A percentile compares a stretch with the other conserved stretches of the same genome.
Evolutionary conservation across 2,113 vertebrate species (phyloP).

Genomic region (Seriola aureovittata): DNA sequence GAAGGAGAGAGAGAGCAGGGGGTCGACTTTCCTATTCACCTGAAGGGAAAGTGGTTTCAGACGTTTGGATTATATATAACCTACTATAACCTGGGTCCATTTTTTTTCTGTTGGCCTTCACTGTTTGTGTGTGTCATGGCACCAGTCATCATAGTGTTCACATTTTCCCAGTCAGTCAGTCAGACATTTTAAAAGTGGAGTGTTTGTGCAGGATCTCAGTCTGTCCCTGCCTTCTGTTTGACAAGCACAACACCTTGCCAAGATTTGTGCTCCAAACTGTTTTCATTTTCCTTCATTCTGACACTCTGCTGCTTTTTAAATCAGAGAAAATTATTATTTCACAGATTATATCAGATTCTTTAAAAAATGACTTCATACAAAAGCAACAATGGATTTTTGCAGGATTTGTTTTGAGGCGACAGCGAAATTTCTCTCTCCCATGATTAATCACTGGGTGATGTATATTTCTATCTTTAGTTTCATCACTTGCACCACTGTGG

Average conservation of each 20-base stretch:
- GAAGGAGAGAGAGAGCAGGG: too few species aligned
- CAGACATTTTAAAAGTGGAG: conserved; percentile 35
- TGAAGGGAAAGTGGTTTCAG: too few species aligned
- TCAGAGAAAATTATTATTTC: neutral
- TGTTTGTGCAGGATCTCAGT: conserved; percentile 20
- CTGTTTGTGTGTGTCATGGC: neutral
- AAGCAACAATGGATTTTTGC: neutral
- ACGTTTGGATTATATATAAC: neutral
- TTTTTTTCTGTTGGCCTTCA: neutral
- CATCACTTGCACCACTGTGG: conserved; percentile 20
- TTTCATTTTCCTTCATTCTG: conserved; percentile 23
- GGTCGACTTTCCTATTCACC: too few species aligned
- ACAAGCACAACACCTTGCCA: neutral
- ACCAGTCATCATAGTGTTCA: conserved; percentile 15
- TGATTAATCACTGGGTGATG: conserved; percentile 45
- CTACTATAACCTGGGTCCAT: neutral
- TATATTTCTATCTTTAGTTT: conserved; percentile 41
- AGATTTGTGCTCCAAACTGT: conserved; percentile 7
- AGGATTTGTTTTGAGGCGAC: neutral
- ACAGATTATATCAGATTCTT: neutral
- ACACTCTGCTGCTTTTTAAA: neutral
- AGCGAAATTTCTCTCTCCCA: conserved; percentile 31
- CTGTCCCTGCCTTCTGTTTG: conserved; percentile 19
- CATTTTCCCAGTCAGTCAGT: conserved; percentile 12
- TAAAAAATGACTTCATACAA: neutral